These are phyloP conservation scores for Mythimna loreyi DNA, from an alignment of 2,888 invertebrate species.

Conservation along the genomic window DNA sequence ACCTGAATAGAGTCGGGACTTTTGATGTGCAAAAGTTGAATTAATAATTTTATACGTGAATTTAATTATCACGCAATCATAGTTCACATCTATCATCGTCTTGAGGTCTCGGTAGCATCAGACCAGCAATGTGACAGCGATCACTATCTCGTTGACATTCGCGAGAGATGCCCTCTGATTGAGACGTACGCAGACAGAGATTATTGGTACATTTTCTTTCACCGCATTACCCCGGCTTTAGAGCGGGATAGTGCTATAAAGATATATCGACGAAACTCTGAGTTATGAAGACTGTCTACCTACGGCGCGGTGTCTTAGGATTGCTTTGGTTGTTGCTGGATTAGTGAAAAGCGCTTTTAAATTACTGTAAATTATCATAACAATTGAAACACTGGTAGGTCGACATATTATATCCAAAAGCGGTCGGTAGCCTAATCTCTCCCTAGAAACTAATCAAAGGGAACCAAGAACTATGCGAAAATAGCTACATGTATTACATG, in stretches of 20 bases:
- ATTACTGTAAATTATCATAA: slow-evolving; percentile 23
- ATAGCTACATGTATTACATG: slow-evolving; percentile 3
- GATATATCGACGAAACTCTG: slow-evolving; percentile 58
- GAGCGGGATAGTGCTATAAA: slow-evolving; percentile 59
- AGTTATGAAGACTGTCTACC: slow-evolving; percentile 54
- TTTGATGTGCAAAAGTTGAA: slow-evolving; percentile 3
- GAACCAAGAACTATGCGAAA: slow-evolving; percentile 10
- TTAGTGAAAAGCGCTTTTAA: slow-evolving; percentile 9
- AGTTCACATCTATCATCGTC: slow-evolving; percentile 17
- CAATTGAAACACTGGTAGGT: background rate
- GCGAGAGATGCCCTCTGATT: slow-evolving; percentile 47
- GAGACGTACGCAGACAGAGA: slow-evolving; percentile 56
- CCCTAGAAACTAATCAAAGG: slow-evolving; percentile 10
- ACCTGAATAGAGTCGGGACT: background rate
- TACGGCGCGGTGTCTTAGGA: slow-evolving; percentile 30
- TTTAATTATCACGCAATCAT: slow-evolving; percentile 1
- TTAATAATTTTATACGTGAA: slow-evolving; percentile 18
- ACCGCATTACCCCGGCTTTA: slow-evolving; percentile 59
- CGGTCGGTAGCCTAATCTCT: slow-evolving; percentile 7
- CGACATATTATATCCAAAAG: slow-evolving; percentile 3
- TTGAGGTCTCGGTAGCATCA: slow-evolving; percentile 4
- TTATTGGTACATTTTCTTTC: slow-evolving; percentile 59
- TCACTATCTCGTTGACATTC: slow-evolving; percentile 38
- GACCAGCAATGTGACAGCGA: slow-evolving; percentile 11
- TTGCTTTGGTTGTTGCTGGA: slow-evolving; percentile 5